Base-by-base conservation (phyloP, 2,797 vertebrate genomes). In the Falco columbarius region DNA sequence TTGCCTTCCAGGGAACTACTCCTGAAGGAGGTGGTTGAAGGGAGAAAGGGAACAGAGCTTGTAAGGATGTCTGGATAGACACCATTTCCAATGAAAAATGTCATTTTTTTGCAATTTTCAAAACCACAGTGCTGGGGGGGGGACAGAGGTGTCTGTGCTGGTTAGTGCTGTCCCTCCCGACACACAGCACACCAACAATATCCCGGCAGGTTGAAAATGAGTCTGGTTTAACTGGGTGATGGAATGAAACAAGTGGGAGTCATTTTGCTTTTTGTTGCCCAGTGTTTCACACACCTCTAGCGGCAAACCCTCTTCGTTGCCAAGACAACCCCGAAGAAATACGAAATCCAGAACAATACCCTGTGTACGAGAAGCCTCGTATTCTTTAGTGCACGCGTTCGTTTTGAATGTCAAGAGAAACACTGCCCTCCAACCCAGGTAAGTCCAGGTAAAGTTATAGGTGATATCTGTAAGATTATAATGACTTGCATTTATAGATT, bases 281-380 rank as follows among this genome's bases (percentile, higher is more conserved):
- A 92, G 94, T 86, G 92, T 88, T 97, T 96, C 96, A 92, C 84
- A 88, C 93, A 97, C 94, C 93, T 97, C 94, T 95, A 95, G 94
- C 91, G 66, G 94, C 94, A 97, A 96, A 94, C 72, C 94, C 89
- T 95, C 92, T 90, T 83, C 19, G 97, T 97, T 97, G 96, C 97
- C 96, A 96, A 95, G 95, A 96, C 91, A 97, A 92, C 95, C 93
- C 88, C 0, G 80, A 93, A 96, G 95, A 97, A 95, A 94, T 92
- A 74, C 80, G 88, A 96, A 96, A 96, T 96, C 86, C 94, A 87
- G 94, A 96, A 95, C 96, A 95, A 96, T 94, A 95, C 95, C 86
- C 85, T 62, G 81, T 79, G 68, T 47, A 81, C 22, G 26, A 91
- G 86, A 85, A 95, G 74, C 94, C 71, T 95, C 74, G 13, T 97